Conservation (phyloP, 2,888 invertebrate species). For the Liopterus haemorrhoidalis region DNA sequence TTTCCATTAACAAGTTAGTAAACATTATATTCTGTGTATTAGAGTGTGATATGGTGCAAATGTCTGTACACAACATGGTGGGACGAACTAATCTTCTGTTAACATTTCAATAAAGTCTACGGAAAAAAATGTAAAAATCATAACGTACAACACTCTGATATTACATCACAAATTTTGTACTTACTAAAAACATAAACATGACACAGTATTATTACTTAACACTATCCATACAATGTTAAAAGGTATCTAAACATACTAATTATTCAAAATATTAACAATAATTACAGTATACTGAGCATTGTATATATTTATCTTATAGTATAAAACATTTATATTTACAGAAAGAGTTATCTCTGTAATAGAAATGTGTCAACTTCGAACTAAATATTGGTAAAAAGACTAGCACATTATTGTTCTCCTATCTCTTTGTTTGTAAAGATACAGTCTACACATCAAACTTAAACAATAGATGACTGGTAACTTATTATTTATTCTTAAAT, state of each 20-base stretch:
- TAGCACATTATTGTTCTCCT: constrained; percentile 19
- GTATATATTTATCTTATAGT: background rate
- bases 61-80: constrained; percentile 25
- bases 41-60: constrained; percentile 15
- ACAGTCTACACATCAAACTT: constrained; percentile 5
- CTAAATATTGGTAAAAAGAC: constrained; percentile 23
- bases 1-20: constrained; percentile 19
- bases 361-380: background rate
- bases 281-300: constrained; percentile 7
- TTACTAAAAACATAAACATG: too few species aligned
- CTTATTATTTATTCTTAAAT: background rate
- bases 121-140: too few species aligned
- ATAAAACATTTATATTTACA: background rate
- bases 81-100: constrained; percentile 11
- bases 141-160: constrained; percentile 11
- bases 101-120: constrained; percentile 15
- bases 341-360: background rate
- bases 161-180: constrained; percentile 21
- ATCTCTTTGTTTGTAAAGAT: constrained; percentile 8
- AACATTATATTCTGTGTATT: constrained; percentile 11
- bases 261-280: constrained; percentile 8
- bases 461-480: background rate
- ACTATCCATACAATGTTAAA: too few species aligned
- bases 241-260: constrained; percentile 1
- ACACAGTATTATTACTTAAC: constrained; percentile 10